Evolutionary conservation across 2,888 invertebrate species (phyloP), one percentile per base, ranked within the genome.

Genomic region (Ormyrus nitidulus): DNA sequence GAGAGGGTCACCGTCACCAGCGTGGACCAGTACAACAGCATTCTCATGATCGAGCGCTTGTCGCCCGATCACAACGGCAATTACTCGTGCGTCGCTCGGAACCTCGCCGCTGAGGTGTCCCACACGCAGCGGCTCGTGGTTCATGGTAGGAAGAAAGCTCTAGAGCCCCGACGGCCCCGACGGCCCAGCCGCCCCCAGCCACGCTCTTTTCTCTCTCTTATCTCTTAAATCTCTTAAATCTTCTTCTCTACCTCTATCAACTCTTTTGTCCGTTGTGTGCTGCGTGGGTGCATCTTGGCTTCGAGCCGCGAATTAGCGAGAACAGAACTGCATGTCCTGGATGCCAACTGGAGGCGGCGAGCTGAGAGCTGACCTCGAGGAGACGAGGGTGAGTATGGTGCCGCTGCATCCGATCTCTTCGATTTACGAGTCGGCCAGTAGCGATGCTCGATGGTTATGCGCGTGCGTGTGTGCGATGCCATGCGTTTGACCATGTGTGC

Each of bases 61-160:
- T 93, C 93, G 86, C 94, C 94, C 87, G 94, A 94, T 90, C 95
- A 95, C 91, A 95, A 94, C 85, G 95, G 96, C 90, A 95, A 95
- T 91, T 95, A 95, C 91, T 94, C 94, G 83, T 95, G 95, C 91
- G 93, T 94, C 87, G 95, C 94, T 85, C 92, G 94, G 86, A 95
- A 95, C 91, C 92, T 93, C 86, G 95, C 94, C 81, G 95, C 95
- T 85, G 94, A 94, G 91, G 94, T 94, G 91, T 93, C 94, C 86
- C 94, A 94, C 91, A 94, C 94, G 83, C 94, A 95, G 91, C 93
- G 94, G 85, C 92, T 95, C 89, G 92, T 94, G 92, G 95, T 95
- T 91, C 95, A 95, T 92, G 95, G 95, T 95, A 95, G 94, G 92
- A 91, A 91, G 91, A 6, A 34, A 64, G 69, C 58, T 66, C 66